Percentiles rank a stretch among this genome's conserved stretches.
Conservation (phyloP, 2,888 invertebrate genomes). For the Pristionchus mayeri region DNA sequence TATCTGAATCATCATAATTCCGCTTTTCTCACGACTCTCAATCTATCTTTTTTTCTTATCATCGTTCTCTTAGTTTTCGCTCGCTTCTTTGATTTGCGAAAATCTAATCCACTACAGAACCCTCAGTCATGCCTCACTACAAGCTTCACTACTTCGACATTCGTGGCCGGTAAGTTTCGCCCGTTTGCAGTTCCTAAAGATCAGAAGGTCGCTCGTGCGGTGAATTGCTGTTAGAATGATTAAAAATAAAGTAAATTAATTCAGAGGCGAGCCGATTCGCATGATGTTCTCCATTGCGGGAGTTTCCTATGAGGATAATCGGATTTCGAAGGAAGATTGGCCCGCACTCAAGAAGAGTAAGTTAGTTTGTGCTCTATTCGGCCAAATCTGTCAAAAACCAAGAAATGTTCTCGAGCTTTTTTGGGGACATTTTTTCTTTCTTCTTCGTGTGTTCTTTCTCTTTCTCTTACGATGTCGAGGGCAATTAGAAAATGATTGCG, state of each 20-base stretch:
- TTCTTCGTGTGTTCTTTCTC: too few relatives aligned
- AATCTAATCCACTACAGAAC: not conserved
- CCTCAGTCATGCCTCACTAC: not conserved
- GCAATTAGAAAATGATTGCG: too few relatives aligned
- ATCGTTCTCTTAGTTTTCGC: not conserved
- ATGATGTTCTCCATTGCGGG: conserved; percentile 23
- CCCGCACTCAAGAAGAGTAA: not conserved
- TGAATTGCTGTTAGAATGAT: too few relatives aligned
- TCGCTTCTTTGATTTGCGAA: not conserved
- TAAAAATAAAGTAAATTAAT: not conserved
- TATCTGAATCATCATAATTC: not conserved
- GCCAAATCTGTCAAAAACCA: too few relatives aligned
- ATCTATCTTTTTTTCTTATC: not conserved
- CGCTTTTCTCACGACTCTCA: not conserved
- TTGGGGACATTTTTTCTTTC: too few relatives aligned
- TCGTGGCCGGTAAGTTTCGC: not conserved
- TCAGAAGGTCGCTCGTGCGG: too few relatives aligned
- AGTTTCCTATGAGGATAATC: not conserved
- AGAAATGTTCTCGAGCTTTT: too few relatives aligned
- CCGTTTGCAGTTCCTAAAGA: not conserved
- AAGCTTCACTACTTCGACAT: conserved; percentile 34
- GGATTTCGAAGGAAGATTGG: not conserved
- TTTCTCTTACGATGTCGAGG: too few relatives aligned
- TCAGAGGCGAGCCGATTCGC: conserved; percentile 14
- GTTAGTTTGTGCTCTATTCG: too few relatives aligned